Percentiles rank a stretch among this genome's conserved stretches.
phyloP scores from a whole-genome alignment of 1,140 invertebrate genomes.

The Grapholita molesta region DNA sequence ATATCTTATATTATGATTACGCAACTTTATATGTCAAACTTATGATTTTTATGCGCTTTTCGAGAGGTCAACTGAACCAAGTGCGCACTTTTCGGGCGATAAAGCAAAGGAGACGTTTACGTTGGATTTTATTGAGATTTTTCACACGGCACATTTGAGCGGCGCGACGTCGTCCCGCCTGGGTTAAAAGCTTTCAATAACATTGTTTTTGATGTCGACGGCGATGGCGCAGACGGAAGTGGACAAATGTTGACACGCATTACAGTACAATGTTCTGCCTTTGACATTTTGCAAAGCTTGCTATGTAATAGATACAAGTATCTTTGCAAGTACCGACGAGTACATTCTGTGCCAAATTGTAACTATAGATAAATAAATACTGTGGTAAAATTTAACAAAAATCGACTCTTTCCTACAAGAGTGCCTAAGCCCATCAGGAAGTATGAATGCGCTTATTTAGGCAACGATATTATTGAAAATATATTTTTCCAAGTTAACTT shows the following conservation, averaged over 20 bases:
- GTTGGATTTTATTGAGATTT: constrained; percentile 48
- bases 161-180: constrained; percentile 29
- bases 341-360: too few relatives aligned
- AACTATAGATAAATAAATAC: too few relatives aligned
- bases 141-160: constrained; percentile 46
- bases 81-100: constrained; percentile 44
- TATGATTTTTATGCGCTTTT: not conserved
- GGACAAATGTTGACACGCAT: not conserved
- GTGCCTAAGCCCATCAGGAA: too few relatives aligned
- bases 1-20: constrained; percentile 29
- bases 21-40: constrained; percentile 21
- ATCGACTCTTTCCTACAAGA: too few relatives aligned
- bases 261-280: not conserved
- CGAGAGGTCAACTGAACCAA: constrained; percentile 28
- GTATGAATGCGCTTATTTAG: too few relatives aligned
- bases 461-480: too few relatives aligned
- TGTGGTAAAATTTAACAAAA: too few relatives aligned
- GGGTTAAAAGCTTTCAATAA: constrained; percentile 7
- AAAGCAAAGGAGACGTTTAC: constrained; percentile 45
- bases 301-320: too few relatives aligned
- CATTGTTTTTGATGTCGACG: not conserved
- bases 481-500: too few relatives aligned
- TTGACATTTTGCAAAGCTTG: not conserved
- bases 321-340: too few relatives aligned
- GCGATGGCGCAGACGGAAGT: not conserved